Base-by-base conservation (phyloP, 2,888 invertebrate genomes). In the Callimorpha dominula region DNA sequence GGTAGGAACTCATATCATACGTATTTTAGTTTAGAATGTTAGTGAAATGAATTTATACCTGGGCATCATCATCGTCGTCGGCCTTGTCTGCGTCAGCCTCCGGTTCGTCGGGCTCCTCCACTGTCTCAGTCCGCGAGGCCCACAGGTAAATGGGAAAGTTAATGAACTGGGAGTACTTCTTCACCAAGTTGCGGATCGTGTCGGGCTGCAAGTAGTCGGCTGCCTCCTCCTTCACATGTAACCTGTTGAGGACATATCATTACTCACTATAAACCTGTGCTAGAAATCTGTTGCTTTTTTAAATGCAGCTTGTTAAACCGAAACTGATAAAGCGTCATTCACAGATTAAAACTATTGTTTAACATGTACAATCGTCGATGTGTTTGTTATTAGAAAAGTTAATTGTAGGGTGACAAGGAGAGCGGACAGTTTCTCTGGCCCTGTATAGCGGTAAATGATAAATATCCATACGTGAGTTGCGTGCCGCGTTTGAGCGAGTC, bases 161-260 rank as follows among this genome's bases (percentile, higher is more conserved):
- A 92, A 99, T 99, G 95, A 99, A 99, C 96, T 99, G 99, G 8
- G 99, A 99, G 96, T 99, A 99, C 94, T 99, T 99, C 95, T 98
- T 98, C 78, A 99, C 98, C 76, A 99, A 96, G 85, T 97, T 97
- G 87, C 97, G 97, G 83, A 99, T 96, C 0, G 99, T 99, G 88
- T 98, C 98, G 80, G 98, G 97, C 93, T 99, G 99, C 88, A 99
- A 95, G 96, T 98, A 99, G 95, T 99, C 99, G 82, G 97, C 97
- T 43, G 99, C 99, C 96, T 99, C 99, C 85, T 99, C 99, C 95
- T 99, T 99, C 93, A 99, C 94, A 90, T 99, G 97, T 84, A 99
- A 96, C 84, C 98, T 98, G 91, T 92, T 93, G 83, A 17, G 20
- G 14, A 42, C 67, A 43, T 40, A 40, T 0, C 14, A 31, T 60